Evolutionary conservation across 2,797 vertebrate genomes (phyloP), one percentile per base, ranked within the genome.

Genomic region (Sphaeramia orbicularis): DNA sequence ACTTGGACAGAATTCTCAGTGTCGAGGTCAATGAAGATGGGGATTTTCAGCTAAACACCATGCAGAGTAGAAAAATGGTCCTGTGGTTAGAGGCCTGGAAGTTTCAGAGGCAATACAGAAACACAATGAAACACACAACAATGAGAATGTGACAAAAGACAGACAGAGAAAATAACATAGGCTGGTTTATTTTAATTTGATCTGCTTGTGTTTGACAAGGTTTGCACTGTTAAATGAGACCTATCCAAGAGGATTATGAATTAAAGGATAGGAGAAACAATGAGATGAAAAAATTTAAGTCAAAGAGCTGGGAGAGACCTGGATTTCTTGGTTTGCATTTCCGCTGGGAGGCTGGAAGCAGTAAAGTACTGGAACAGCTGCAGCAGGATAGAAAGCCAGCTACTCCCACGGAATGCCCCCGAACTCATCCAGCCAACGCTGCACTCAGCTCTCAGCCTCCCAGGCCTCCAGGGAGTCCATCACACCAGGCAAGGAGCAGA

Each of bases 311-410:
- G 54, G 71, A 64, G 45, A 67, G 52, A 74, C 42, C 35, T 14
- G 15, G 19, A n/a, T 15, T 48, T 61, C 47, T 57, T 13, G 30
- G 47, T 71, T 48, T 65, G 47, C 16, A 16, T 3, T 71, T 85
- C 76, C 43, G 42, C 53, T 7, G 64, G 81, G 85, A 85, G 49
- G 32, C 64, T 50, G 41, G 41, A 21, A 11, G 1, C 18, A 53
- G 60, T 83, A 74, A 81, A 89, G 85, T 82, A 65, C 74, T 64
- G 41, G 59, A 83, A 56, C 87, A 90, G 86, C 86, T 86, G 86
- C 71, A 42, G 79, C 44, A 27, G 66, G 71, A 82, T 38, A 43
- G 19, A 40, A 44, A 76, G 42, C 52, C 75, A 80, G 62, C 58
- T 62, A 57, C 73, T 86, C 53, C 80, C 70, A 54, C 70, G 67